A percentile compares a stretch with the other conserved stretches of the same genome.
phyloP scores from a whole-genome alignment of 2,888 invertebrate species.

The Megamerina dolium region DNA sequence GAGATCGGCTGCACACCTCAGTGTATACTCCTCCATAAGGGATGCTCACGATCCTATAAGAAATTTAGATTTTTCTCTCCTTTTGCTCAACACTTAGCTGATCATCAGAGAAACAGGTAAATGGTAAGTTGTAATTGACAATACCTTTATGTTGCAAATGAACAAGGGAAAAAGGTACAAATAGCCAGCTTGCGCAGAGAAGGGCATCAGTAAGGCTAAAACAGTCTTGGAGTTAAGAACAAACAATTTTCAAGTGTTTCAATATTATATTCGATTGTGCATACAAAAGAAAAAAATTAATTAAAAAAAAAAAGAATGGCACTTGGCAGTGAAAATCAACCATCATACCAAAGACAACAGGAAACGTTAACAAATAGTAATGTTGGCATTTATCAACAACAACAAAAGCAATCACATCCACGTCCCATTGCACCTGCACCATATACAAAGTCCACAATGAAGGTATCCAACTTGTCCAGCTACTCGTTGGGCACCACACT shows the following conservation, averaged over 20 bases:
- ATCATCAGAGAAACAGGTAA: constrained; percentile 14
- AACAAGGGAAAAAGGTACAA: constrained; percentile 32
- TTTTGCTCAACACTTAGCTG: too few species aligned
- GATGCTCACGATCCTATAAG: too few species aligned
- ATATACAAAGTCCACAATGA: constrained; percentile 24
- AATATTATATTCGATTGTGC: background rate
- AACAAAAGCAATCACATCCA: constrained; percentile 18
- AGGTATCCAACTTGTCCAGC: background rate
- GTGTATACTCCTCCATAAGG: too few species aligned
- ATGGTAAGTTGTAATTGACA: constrained; percentile 3
- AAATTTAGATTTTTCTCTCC: too few species aligned
- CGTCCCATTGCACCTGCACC: constrained; percentile 22
- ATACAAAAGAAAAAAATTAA: background rate
- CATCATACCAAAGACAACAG: constrained; percentile 10
- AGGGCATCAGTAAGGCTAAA: constrained; percentile 47
- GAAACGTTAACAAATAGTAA: background rate
- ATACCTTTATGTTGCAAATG: constrained; percentile 11
- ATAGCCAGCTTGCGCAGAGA: constrained; percentile 37
- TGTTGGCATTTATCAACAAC: constrained; percentile 18
- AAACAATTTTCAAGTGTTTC: constrained; percentile 2
- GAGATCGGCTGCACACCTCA: too few species aligned
- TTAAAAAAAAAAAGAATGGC: constrained; percentile 9
- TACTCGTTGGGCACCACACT: constrained; percentile 19
- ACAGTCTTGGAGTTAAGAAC: constrained; percentile 35
- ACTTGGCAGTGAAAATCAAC: constrained; percentile 13